phyloP scores from a whole-genome alignment of 1,140 invertebrate species.

The Wasmannia auropunctata region DNA sequence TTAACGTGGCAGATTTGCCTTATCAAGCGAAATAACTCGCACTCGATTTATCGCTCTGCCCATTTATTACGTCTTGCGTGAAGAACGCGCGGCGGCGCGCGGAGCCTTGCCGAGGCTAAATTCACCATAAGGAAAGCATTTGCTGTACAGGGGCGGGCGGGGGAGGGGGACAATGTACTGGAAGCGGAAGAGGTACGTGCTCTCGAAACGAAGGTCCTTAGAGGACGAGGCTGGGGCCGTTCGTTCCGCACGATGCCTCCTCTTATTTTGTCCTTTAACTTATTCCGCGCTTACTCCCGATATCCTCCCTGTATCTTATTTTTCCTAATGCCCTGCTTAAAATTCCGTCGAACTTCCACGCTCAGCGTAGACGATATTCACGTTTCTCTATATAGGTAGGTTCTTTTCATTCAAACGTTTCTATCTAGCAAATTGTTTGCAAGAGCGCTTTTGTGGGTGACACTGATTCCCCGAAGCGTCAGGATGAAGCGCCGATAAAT shows the following conservation, averaged over 20 bases:
- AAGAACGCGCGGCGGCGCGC: conserved; percentile 26
- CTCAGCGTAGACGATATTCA: conserved; percentile 23
- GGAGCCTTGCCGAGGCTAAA: conserved; percentile 49
- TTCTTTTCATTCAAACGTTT: conserved; percentile 23
- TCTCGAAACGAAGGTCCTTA: conserved; percentile 58
- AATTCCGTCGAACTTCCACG: conserved; percentile 3
- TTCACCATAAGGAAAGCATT: conserved; percentile 67
- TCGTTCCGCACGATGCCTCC: conserved; percentile 48
- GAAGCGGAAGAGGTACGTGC: conserved; percentile 66
- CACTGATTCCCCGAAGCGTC: background rate
- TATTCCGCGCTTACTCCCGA: conserved; percentile 42
- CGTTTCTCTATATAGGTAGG: conserved; percentile 21
- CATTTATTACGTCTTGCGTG: conserved; percentile 64
- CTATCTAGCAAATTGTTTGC: background rate
- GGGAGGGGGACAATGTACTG: conserved; percentile 46
- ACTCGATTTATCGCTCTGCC: conserved; percentile 63
- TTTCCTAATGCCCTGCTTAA: conserved; percentile 58
- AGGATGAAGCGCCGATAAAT: background rate
- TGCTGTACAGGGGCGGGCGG: conserved; percentile 42
- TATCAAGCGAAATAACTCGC: conserved; percentile 68
- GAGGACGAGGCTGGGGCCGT: conserved; percentile 17
- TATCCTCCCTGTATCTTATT: conserved; percentile 33
- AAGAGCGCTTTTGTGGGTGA: background rate
- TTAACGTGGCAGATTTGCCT: conserved; percentile 62
- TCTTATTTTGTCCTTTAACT: conserved; percentile 50